Conservation (phyloP, 2,797 vertebrate genomes). For the Trematomus bernacchii region DNA sequence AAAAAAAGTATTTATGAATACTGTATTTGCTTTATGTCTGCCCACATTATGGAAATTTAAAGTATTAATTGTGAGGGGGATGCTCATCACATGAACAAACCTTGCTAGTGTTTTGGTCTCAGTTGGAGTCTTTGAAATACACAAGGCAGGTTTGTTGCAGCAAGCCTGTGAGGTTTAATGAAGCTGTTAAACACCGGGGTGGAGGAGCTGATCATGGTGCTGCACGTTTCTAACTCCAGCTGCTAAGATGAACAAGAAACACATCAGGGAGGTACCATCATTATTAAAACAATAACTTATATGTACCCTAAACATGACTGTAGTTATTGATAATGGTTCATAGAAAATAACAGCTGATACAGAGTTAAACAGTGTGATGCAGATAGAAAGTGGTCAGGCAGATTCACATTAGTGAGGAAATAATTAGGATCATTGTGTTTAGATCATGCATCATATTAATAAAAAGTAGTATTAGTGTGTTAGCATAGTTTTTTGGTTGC, state of each 20-base stretch:
- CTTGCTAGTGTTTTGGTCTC: background rate
- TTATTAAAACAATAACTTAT: background rate
- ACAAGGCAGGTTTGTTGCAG: background rate
- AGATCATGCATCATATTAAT: background rate
- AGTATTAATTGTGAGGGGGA: background rate
- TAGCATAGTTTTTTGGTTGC: background rate
- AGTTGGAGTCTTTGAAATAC: background rate
- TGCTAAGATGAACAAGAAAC: background rate
- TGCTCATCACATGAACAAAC: background rate
- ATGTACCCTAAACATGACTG: background rate
- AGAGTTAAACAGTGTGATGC: background rate
- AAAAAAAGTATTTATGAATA: background rate
- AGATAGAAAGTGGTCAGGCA: background rate
- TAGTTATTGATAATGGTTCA: background rate
- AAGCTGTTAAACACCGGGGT: conserved; percentile 1
- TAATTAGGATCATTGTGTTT: background rate
- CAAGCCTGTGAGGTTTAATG: conserved; percentile 7
- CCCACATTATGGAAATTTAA: background rate
- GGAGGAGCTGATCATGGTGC: conserved; percentile 11
- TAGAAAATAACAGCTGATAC: background rate
- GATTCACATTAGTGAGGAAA: background rate
- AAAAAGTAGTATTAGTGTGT: background rate
- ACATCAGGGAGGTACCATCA: background rate
- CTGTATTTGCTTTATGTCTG: background rate
- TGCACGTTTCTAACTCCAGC: background rate